Percentiles rank a stretch among this genome's conserved stretches.
Conservation (phyloP, 2,888 invertebrate genomes). For the Cheilosia scutellata region DNA sequence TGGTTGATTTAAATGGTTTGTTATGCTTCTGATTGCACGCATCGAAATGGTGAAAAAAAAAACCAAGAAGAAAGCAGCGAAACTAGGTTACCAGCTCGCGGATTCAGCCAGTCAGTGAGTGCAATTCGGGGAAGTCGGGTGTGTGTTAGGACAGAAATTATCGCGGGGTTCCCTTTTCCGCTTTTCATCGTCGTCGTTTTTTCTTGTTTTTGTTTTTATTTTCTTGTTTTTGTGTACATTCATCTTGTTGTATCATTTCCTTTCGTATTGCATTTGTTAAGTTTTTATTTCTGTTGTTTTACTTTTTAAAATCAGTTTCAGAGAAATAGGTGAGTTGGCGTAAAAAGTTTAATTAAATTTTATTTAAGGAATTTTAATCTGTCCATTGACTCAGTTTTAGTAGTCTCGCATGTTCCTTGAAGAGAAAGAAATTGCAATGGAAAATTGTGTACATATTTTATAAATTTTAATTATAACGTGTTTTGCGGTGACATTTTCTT, state of each 20-base stretch:
- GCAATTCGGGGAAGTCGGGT: conserved; percentile 83
- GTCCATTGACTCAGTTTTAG: background rate
- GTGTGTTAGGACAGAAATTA: conserved; percentile 75
- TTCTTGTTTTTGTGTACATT: conserved; percentile 10
- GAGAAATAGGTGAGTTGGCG: conserved; percentile 25
- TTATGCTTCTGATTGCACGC: conserved; percentile 50
- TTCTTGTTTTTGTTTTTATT: conserved; percentile 43
- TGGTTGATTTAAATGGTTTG: conserved; percentile 64
- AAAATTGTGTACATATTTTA: conserved; percentile 29
- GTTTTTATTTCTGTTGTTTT: conserved; percentile 49
- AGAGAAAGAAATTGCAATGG: background rate
- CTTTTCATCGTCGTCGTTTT: conserved; percentile 40
- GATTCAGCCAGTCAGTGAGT: conserved; percentile 81
- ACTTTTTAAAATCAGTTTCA: background rate
- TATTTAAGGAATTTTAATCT: background rate
- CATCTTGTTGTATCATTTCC: background rate
- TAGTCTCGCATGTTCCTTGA: background rate
- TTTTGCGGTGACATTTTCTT: conserved; percentile 16
- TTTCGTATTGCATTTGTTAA: conserved; percentile 25
- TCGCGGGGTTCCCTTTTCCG: conserved; percentile 47
- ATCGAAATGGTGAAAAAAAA: conserved; percentile 23
- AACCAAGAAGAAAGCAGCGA: background rate
- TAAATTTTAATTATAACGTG: conserved; percentile 15
- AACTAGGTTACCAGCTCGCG: conserved; percentile 64
- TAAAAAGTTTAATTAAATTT: conserved; percentile 27